These are phyloP conservation scores for Pyxicephalus adspersus DNA, from an alignment of 2,113 vertebrate species.

Conservation along the genomic window DNA sequence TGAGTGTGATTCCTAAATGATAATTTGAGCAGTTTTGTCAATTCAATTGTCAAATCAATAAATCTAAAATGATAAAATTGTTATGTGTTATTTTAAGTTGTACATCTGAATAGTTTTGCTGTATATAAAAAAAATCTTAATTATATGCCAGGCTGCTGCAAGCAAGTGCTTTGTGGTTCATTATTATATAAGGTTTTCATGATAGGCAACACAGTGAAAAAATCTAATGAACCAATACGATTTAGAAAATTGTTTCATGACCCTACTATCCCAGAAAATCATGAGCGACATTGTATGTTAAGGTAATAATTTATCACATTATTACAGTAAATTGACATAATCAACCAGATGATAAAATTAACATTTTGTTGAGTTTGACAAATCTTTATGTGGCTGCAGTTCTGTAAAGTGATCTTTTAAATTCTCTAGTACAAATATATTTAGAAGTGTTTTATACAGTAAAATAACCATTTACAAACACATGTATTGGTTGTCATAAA, in stretches of 20 bases:
- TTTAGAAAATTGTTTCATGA: slow-evolving; percentile 32
- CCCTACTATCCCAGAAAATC: neutral
- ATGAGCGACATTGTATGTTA: slow-evolving; percentile 26
- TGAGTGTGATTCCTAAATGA: no score
- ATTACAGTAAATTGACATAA: slow-evolving; percentile 30
- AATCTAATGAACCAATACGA: neutral
- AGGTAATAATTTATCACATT: slow-evolving; percentile 30
- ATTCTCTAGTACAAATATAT: neutral
- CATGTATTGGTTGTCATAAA: neutral
- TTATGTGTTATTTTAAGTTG: neutral
- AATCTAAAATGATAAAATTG: no score
- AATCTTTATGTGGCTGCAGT: neutral
- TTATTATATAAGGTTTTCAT: slow-evolving; percentile 7
- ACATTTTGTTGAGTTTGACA: slow-evolving; percentile 16
- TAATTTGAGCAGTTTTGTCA: no score
- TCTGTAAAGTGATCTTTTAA: neutral
- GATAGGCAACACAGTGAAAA: neutral
- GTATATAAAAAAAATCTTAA: no score
- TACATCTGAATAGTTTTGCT: neutral
- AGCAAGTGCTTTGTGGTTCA: neutral
- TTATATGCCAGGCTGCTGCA: no score
- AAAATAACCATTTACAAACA: neutral
- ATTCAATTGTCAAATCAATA: no score
- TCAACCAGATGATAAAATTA: slow-evolving; percentile 14
- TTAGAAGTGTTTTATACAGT: slow-evolving; percentile 2